phyloP scores from a whole-genome alignment of 2,888 invertebrate species.

The Anoncus sp. region DNA sequence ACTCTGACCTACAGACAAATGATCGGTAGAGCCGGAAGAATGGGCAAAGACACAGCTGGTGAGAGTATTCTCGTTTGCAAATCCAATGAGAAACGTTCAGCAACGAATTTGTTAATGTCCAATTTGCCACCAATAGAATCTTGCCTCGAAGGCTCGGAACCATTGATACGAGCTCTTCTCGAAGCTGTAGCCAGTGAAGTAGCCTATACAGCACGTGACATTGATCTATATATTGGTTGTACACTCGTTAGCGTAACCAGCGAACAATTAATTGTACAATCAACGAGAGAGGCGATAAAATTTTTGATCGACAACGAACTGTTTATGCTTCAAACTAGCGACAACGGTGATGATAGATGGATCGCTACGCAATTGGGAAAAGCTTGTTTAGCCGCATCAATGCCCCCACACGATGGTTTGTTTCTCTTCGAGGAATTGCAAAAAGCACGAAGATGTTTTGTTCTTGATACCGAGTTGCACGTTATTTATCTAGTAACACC shows the following conservation, averaged over 20 bases:
- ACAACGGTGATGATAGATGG: constrained; percentile 84
- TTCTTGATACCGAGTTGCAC: constrained; percentile 97
- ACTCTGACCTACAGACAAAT: constrained; percentile 96
- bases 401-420: constrained; percentile 97
- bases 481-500: constrained; percentile 98
- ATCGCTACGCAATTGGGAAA: constrained; percentile 94
- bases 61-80: constrained; percentile 97
- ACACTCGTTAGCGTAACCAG: constrained; percentile 85
- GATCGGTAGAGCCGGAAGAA: constrained; percentile 98
- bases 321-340: constrained; percentile 85
- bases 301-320: constrained; percentile 93
- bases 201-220: constrained; percentile 88
- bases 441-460: constrained; percentile 94
- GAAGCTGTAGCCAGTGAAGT: constrained; percentile 96
- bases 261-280: constrained; percentile 73
- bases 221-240: constrained; percentile 91
- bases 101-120: constrained; percentile 88
- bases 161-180: constrained; percentile 89
- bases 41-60: constrained; percentile 90
- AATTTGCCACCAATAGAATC: constrained; percentile 90
- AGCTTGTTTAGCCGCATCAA: constrained; percentile 96
- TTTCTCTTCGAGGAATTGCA: constrained; percentile 95
- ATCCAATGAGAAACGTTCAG: constrained; percentile 89
- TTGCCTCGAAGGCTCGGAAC: constrained; percentile 90
- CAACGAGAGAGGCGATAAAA: constrained; percentile 86